Conservation (phyloP, 2,888 invertebrate species). For the Caenorhabditis plicata region DNA sequence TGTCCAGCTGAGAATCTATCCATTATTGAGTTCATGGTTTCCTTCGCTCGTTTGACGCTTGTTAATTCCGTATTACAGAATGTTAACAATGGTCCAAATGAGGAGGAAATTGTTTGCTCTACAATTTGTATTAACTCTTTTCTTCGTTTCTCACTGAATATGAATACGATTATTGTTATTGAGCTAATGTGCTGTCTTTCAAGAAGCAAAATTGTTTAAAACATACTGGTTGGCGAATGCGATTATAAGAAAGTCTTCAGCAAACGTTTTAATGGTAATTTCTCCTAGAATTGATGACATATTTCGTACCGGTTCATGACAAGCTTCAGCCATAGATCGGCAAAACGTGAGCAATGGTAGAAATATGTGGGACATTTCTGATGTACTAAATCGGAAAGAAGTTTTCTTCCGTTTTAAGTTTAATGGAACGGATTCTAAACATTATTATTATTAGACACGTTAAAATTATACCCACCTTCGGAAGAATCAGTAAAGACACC, state of each 20-base stretch:
- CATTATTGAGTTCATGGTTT: not conserved
- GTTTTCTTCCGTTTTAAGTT: conserved; percentile 3
- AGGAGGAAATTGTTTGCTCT: conserved; percentile 16
- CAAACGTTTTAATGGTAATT: conserved; percentile 18
- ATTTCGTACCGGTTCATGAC: conserved; percentile 14
- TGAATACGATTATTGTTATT: not conserved
- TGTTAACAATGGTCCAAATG: conserved; percentile 26
- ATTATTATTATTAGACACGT: not conserved
- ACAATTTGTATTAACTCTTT: conserved; percentile 14
- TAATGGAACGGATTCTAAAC: not conserved
- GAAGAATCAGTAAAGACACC: conserved; percentile 23
- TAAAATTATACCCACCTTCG: conserved; percentile 10
- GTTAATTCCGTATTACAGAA: conserved; percentile 29
- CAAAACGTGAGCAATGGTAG: conserved; percentile 17
- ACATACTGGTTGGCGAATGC: conserved; percentile 28
- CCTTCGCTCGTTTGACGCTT: conserved; percentile 21
- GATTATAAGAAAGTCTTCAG: conserved; percentile 18
- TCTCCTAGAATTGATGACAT: conserved; percentile 21
- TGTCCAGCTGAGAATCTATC: conserved; percentile 1
- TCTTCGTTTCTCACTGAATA: conserved; percentile 15
- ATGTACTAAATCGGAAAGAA: conserved; percentile 10
- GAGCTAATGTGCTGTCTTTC: not conserved
- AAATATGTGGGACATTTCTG: conserved; percentile 30
- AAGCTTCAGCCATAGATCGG: conserved; percentile 17
- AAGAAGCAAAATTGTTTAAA: not conserved